Percentiles rank a stretch among this genome's conserved stretches.
Evolutionary conservation across 2,113 vertebrate genomes (phyloP).

Genomic region (Turdus rufiventris): DNA sequence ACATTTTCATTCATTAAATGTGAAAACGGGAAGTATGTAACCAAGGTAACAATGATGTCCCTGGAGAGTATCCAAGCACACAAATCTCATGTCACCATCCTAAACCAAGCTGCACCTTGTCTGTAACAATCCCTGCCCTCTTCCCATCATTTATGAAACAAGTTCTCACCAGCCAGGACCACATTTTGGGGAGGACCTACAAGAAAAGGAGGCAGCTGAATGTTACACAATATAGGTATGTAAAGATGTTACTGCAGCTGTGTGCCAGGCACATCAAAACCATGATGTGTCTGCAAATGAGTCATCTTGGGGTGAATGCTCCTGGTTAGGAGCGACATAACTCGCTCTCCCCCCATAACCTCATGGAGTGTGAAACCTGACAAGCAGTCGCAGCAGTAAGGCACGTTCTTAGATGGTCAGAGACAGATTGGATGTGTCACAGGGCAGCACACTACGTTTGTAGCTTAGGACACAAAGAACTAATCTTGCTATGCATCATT

Average conservation of each 20-base stretch:
- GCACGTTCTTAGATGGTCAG: not conserved
- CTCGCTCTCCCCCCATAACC: not conserved
- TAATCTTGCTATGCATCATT: not conserved
- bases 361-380: not conserved
- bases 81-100: not conserved
- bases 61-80: rapidly evolving
- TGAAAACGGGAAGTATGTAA: not conserved
- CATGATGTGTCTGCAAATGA: not conserved
- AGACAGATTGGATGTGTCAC: not conserved
- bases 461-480: not conserved
- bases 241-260: not conserved
- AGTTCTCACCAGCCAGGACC: not conserved
- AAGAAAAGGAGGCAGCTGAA: not conserved
- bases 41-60: not conserved
- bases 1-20: not conserved
- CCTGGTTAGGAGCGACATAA: rapidly evolving
- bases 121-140: not conserved
- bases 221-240: not conserved
- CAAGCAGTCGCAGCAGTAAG: not conserved
- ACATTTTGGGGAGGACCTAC: not conserved
- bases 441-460: not conserved
- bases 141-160: not conserved
- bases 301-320: not conserved
- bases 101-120: not conserved
- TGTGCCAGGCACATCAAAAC: not conserved